Percentiles rank a stretch among this genome's conserved stretches.
Conservation (phyloP, 2,797 vertebrate species). For the Microchirus variegatus region DNA sequence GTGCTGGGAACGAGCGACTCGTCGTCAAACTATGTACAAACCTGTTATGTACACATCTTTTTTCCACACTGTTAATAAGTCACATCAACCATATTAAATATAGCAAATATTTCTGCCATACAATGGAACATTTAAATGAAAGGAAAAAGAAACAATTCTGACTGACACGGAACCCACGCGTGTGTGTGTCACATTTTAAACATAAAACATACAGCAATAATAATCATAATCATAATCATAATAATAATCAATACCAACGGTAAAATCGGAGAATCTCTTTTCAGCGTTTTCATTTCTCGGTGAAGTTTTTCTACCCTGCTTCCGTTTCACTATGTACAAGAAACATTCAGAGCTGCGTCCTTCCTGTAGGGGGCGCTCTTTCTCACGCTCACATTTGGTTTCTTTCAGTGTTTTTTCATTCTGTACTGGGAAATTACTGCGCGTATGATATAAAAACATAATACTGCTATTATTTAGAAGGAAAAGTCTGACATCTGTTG, state of each 20-base stretch:
- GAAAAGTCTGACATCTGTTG: too few species aligned
- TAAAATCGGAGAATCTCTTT: slow-evolving; percentile 72
- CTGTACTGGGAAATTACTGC: too few species aligned
- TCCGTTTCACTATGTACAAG: slow-evolving; percentile 51
- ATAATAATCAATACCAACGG: slow-evolving; percentile 43
- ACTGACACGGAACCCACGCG: slow-evolving; percentile 54
- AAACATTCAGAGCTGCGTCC: slow-evolving; percentile 75
- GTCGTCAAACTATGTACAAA: slow-evolving; percentile 57
- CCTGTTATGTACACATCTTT: slow-evolving; percentile 50
- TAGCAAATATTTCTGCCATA: slow-evolving; percentile 61
- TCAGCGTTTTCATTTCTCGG: slow-evolving; percentile 58
- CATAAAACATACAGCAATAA: slow-evolving; percentile 61
- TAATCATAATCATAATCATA: slow-evolving; percentile 55
- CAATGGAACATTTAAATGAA: slow-evolving; percentile 26
- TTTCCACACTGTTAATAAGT: slow-evolving; percentile 68
- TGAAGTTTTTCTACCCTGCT: slow-evolving; percentile 37
- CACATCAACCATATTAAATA: slow-evolving; percentile 74
- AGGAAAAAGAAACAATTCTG: slow-evolving; percentile 17
- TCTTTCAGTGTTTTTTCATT: slow-evolving; percentile 34
- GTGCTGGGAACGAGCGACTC: slow-evolving; percentile 68
- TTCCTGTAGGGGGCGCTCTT: slow-evolving; percentile 37
- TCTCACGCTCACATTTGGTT: slow-evolving; percentile 54
- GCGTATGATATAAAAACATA: too few species aligned
- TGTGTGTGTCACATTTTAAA: slow-evolving; percentile 62
- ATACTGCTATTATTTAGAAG: too few species aligned